These are phyloP conservation scores for Stenopsyche tienmushanensis DNA, from an alignment of 1,140 invertebrate species.

Conservation along the genomic window DNA sequence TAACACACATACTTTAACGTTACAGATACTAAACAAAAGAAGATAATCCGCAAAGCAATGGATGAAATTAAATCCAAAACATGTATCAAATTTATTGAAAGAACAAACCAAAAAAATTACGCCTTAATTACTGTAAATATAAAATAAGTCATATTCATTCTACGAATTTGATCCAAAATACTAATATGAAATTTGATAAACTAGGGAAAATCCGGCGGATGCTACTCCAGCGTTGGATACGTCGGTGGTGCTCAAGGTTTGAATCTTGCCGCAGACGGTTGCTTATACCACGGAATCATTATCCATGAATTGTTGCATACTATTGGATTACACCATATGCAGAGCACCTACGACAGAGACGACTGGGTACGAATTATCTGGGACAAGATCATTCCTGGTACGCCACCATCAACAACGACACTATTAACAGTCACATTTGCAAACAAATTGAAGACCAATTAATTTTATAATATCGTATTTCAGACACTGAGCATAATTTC, in stretches of 20 bases:
- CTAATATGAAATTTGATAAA: background rate
- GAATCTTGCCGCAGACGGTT: conserved; percentile 55
- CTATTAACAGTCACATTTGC: too few relatives aligned
- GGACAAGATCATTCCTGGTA: conserved; percentile 65
- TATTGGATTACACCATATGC: conserved; percentile 72
- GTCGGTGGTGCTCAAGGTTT: conserved; percentile 53
- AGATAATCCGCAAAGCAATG: background rate
- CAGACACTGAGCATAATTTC: conserved; percentile 68
- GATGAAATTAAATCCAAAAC: background rate
- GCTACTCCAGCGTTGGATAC: conserved; percentile 57
- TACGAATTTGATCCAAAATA: background rate
- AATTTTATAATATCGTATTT: conserved; percentile 28
- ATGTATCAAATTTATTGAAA: background rate
- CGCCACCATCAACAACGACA: background rate
- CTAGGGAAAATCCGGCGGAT: conserved; percentile 54
- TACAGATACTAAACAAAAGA: background rate
- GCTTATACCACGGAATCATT: conserved; percentile 59
- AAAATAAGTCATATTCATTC: background rate
- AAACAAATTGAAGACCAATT: background rate
- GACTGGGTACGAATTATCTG: conserved; percentile 66
- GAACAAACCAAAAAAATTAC: conserved; percentile 3
- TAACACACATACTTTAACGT: background rate
- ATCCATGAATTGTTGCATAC: conserved; percentile 70
- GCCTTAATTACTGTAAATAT: background rate
- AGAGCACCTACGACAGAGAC: conserved; percentile 69